These are phyloP conservation scores for Paedocypris micromegethes DNA, from an alignment of 2,797 vertebrate genomes.

Conservation along the genomic window DNA sequence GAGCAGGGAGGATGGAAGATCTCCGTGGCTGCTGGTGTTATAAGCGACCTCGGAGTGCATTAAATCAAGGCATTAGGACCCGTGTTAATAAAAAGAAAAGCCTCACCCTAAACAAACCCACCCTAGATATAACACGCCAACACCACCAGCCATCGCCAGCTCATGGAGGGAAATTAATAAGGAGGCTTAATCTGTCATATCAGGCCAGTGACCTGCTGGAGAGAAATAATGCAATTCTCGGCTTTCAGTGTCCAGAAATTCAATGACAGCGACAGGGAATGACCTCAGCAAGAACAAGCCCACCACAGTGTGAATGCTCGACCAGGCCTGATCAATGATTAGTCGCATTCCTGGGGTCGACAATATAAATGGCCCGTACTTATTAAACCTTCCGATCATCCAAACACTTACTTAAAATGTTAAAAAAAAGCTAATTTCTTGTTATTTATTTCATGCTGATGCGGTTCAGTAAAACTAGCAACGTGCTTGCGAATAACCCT, in stretches of 20 bases:
- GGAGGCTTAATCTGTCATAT: conserved; percentile 45
- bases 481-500: too few relatives aligned
- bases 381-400: too few relatives aligned
- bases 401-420: too few relatives aligned
- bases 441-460: too few relatives aligned
- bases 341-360: too few relatives aligned
- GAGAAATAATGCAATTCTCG: neutral
- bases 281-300: conserved; percentile 4
- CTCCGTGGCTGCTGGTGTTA: conserved; percentile 61
- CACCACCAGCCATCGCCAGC: conserved; percentile 38
- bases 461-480: too few relatives aligned
- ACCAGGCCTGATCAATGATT: too few relatives aligned
- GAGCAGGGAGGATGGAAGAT: conserved; percentile 59
- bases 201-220: conserved; percentile 32
- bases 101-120: conserved; percentile 59
- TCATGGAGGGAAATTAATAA: conserved; percentile 44
- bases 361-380: too few relatives aligned
- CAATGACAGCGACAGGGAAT: neutral
- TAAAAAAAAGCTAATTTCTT: too few relatives aligned
- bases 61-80: conserved; percentile 68
- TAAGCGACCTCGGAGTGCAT: conserved; percentile 69
- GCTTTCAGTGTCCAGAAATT: conserved; percentile 8
- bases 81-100: conserved; percentile 61
- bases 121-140: conserved; percentile 37
- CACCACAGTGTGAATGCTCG: neutral